Evolutionary conservation across 2,113 vertebrate species (phyloP).

Genomic region (Xenotilapia longispinis): DNA sequence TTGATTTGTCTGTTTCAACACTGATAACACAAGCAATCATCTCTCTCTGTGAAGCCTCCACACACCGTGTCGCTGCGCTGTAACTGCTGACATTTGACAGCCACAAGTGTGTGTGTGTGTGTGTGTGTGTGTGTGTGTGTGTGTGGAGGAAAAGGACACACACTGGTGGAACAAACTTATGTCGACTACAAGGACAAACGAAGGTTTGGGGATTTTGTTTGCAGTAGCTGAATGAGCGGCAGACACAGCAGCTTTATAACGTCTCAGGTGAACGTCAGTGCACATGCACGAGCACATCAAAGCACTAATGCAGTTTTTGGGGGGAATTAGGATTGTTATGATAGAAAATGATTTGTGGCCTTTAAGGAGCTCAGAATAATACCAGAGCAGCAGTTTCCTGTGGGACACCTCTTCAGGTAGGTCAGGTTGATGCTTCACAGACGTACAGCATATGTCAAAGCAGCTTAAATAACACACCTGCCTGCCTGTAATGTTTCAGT

Average conservation of each 20-base stretch:
- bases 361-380: background rate
- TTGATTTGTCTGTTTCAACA: slow-evolving; percentile 68
- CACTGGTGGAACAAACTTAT: background rate
- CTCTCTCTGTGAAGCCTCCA: slow-evolving; percentile 25
- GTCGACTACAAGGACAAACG: background rate
- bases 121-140: background rate
- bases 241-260: background rate
- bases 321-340: background rate
- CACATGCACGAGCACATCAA: background rate
- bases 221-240: background rate
- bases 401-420: background rate
- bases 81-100: slow-evolving; percentile 27
- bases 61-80: background rate
- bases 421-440: background rate
- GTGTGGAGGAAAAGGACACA: background rate
- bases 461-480: background rate
- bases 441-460: background rate
- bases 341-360: background rate
- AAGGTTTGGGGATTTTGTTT: background rate
- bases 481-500: background rate
- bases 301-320: background rate
- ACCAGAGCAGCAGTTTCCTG: background rate
- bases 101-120: background rate
- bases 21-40: slow-evolving; percentile 60
- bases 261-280: background rate